Percentiles rank a stretch among this genome's conserved stretches.
Conservation (phyloP, 2,888 invertebrate genomes). For the Nyleta sp. region DNA sequence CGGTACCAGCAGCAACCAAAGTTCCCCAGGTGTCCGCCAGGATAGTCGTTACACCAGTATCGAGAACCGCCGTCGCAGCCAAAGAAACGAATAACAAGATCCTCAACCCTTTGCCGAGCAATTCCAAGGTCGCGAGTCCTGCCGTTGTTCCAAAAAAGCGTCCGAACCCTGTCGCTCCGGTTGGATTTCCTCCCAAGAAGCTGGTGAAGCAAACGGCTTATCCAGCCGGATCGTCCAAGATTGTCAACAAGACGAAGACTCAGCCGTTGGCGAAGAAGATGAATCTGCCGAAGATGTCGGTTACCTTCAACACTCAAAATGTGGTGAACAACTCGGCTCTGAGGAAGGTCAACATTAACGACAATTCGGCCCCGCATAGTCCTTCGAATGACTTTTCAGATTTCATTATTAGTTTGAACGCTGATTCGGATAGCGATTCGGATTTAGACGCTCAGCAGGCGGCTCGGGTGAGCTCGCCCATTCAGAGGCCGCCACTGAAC, state of each 20-base stretch:
- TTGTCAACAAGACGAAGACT: constrained; percentile 76
- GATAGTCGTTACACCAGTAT: neutral
- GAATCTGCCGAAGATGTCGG: constrained; percentile 69
- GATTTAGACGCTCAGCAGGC: constrained; percentile 66
- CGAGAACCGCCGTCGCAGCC: neutral
- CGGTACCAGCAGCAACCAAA: neutral
- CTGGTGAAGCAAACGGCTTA: constrained; percentile 69
- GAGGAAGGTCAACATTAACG: constrained; percentile 68
- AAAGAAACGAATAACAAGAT: neutral
- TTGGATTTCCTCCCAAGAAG: constrained; percentile 63
- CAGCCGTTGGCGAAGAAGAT: constrained; percentile 70
- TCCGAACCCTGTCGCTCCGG: neutral
- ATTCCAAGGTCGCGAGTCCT: neutral
- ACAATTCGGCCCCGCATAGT: constrained; percentile 65
- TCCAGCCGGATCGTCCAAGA: constrained; percentile 72
- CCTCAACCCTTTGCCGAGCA: neutral
- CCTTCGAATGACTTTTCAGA: constrained; percentile 67
- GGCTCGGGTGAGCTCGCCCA: neutral
- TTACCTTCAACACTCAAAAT: constrained; percentile 63
- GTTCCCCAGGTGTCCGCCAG: neutral
- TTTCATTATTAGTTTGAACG: constrained; percentile 75
- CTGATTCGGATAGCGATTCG: constrained; percentile 77
- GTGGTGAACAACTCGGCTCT: constrained; percentile 63
- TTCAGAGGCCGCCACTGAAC: constrained; percentile 42
- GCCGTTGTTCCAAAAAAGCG: constrained; percentile 4